Base-by-base conservation (phyloP, 1,140 invertebrate genomes). In the Halyomorpha halys region DNA sequence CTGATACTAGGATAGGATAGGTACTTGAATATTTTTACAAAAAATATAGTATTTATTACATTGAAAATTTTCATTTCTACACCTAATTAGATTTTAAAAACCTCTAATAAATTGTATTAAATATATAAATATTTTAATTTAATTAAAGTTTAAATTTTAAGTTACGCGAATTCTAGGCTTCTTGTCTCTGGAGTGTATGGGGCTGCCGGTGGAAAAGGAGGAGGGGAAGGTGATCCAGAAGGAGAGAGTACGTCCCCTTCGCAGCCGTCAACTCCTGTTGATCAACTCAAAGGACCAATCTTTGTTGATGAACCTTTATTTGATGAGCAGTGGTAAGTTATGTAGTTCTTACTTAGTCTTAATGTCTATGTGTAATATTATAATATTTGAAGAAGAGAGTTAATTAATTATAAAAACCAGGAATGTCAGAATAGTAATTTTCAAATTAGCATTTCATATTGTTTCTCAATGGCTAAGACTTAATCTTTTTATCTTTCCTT, bases 131-230 rank as follows among this genome's bases (percentile, higher is more conserved):
- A 47, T 44, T 61, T 30, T 5, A 44, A 61, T 44, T 45, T 30
- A 23, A 39, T 8, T 39, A 39, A 39, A 30, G 3, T 30, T 30
- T 34, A 27, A 30, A 27, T 59, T 30, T 30, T 30, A 30, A 34
- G 30, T 61, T 9, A 19, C 49, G 18, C 1, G 5, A 39, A 53
- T 56, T 64, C 4, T 62, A 67, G 63, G 53, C 34, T 68, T 21
- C 45, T 65, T 13, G 66, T 68, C n/a, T 68, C 71, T 21, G 70
- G 67, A 39, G 69, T 70, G 30, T 68, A 67, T 25, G 66, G 68
- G 51, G 69, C 65, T 15, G 66, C 62, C 19, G 68, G 68, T 64
- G 70, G 71, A 27, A 70, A 65, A 59, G 19, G 47, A 3, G 21
- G 60, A 15, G 44, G 62, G 13, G 61, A 27, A 3, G 65, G 62